Base-by-base conservation (phyloP, 2,888 invertebrate genomes). In the Aphidius colemani region DNA sequence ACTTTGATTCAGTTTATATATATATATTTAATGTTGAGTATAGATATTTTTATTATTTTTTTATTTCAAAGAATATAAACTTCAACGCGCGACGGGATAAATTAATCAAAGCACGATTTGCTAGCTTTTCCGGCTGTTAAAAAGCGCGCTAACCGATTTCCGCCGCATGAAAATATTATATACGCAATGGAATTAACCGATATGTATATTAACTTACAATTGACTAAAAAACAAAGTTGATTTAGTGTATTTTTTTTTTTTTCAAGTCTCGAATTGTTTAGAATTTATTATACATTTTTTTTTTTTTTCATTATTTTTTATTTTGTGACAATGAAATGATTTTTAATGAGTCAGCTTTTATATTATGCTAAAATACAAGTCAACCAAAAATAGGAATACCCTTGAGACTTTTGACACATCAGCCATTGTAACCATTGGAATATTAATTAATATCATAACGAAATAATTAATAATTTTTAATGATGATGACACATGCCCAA, bases 101-200 rank as follows among this genome's bases (percentile, higher is more conserved):
- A 71, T 72, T 73, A 73, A 73, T 72, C 71, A 68, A 72, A 65
- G 67, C 72, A 73, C 72, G 72, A 73, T 69, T 70, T 69, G 67
- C 64, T 66, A 70, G 70, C 51, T 73, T 73, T 73, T 73, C 73
- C 73, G 71, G 72, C 73, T 70, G 69, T 73, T 73, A 70, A 73
- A 72, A 72, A 71, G 69, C 70, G 67, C 71, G 71, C 69, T 71
- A 70, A 69, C 67, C 68, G 67, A 71, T 70, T 71, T 73, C 72
- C 72, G 72, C 69, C 66, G 66, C 66, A 65, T 60, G 53, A 63
- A 53, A 67, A 62, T 46, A 58, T 66, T 65, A 67, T 66, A 62
- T 66, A 64, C 61, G 63, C 65, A 63, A 30, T 45, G 61, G 64
- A 66, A 67, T 65, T 50, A 66, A 62, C 45, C 59, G 57, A 57